Base-by-base conservation (phyloP, 2,113 vertebrate species). In the Tiliqua scincoides region DNA sequence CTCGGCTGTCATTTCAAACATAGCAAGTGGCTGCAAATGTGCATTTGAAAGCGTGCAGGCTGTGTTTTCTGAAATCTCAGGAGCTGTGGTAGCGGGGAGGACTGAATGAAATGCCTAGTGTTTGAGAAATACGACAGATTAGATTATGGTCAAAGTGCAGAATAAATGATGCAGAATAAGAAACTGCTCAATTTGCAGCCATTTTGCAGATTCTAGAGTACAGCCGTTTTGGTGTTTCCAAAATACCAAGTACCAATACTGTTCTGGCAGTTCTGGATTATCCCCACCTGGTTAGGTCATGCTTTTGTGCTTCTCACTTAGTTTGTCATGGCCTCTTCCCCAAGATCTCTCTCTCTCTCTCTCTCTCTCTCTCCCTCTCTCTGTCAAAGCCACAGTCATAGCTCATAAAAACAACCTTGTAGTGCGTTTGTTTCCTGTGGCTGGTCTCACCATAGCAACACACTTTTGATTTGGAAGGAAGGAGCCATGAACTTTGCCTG, bases 401-500 rank as follows among this genome's bases (percentile, higher is more conserved):
- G 15, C 75, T 12, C 59, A 9, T 81, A 57, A 71, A 89, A 90
- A 43, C 86, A 57, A 67, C 78, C 2, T 37, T 88, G 75, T 76
- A 81, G 81, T 75, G 74, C 59, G 86, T 71, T 79, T 70, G 65
- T 92, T 95, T 93, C 81, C 74, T 89, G 0, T 83, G 75, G 61
- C 76, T 88, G 25, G 1, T 89, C 88, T 88, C 89, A 79, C 90
- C 85, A 62, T 87, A 91, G 82, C 75, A 90, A 88, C 85, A 65
- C 48, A 89, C 93, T 73, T 37, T 27, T 91, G 87, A 89, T 82
- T 65, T 48, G 40, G 62, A 57, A 85, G n/a, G 25, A n/a, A 82
- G 43, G 40, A 83, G 80, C 86, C 82, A 59, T 25, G 71, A 52
- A 90, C 85, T 35, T 78, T 91, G 63, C 68, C n/a, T 32, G 77